Conservation (phyloP, 1,140 invertebrate genomes). For the Ostrea denselamellosa region DNA sequence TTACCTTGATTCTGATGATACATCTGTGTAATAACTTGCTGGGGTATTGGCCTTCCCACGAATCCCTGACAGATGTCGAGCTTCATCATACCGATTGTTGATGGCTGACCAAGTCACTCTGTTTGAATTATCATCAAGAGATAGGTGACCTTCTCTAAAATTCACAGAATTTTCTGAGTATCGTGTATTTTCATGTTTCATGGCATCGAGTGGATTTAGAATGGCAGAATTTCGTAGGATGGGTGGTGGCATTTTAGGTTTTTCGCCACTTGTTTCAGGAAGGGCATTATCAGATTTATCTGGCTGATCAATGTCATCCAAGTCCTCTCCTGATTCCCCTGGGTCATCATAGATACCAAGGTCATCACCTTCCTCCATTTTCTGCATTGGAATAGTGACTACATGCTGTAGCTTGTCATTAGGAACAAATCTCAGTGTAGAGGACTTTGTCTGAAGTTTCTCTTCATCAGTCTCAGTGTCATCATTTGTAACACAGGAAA, state of each 20-base stretch:
- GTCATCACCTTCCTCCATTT: constrained; percentile 26
- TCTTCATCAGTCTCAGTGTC: neutral
- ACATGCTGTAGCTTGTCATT: neutral
- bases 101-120: constrained; percentile 25
- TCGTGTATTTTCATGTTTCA: neutral
- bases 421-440: neutral
- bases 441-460: neutral
- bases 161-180: constrained; percentile 19
- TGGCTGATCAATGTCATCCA: neutral
- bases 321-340: constrained; percentile 13
- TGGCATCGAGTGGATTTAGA: neutral
- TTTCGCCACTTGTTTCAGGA: neutral
- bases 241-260: constrained; percentile 12
- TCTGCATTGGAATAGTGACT: constrained; percentile 13
- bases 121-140: neutral
- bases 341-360: constrained; percentile 38
- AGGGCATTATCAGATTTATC: neutral
- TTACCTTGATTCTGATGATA: constrained; percentile 36
- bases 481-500: neutral
- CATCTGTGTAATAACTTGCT: constrained; percentile 25
- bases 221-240: constrained; percentile 33
- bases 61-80: constrained; percentile 27
- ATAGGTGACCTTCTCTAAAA: neutral
- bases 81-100: constrained; percentile 39
- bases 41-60: constrained; percentile 38